Conservation (phyloP, 2,888 invertebrate genomes). For the Lepas anatifera region DNA sequence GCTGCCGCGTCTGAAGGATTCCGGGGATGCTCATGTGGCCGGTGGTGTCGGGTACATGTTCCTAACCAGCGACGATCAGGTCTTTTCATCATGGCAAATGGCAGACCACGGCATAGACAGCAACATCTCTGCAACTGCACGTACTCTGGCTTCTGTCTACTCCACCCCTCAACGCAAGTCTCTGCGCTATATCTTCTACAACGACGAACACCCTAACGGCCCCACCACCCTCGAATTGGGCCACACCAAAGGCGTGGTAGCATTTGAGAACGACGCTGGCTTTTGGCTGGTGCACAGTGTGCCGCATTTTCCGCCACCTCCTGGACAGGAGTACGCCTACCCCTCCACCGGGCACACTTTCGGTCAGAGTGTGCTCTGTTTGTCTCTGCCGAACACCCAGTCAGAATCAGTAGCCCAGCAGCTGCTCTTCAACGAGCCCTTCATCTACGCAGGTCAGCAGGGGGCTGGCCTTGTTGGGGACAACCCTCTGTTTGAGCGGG, state of each 20-base stretch:
- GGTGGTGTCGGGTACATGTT: constrained; percentile 24
- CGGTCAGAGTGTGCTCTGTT: constrained; percentile 80
- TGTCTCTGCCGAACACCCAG: constrained; percentile 56
- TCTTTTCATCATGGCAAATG: too few species aligned
- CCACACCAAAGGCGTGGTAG: constrained; percentile 80
- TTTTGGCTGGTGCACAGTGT: constrained; percentile 90
- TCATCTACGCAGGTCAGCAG: constrained; percentile 54
- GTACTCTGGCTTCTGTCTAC: neutral
- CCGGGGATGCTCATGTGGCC: constrained; percentile 16
- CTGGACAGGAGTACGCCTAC: constrained; percentile 29
- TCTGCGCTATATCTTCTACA: constrained; percentile 54
- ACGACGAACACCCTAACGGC: constrained; percentile 67
- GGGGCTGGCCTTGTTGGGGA: constrained; percentile 43
- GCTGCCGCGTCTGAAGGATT: constrained; percentile 19
- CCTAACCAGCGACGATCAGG: too few species aligned
- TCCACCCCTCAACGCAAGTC: neutral
- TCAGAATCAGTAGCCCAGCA: constrained; percentile 48
- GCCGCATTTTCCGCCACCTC: constrained; percentile 61
- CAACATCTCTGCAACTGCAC: neutral
- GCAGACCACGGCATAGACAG: neutral
- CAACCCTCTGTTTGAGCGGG: constrained; percentile 42
- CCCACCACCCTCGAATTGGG: constrained; percentile 48
- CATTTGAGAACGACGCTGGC: constrained; percentile 56
- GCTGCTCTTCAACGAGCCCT: constrained; percentile 66
- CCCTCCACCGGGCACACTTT: constrained; percentile 50